Evolutionary conservation across 2,797 vertebrate species (phyloP), one percentile per base, ranked within the genome.

Genomic region (Fistularia tabacaria): DNA sequence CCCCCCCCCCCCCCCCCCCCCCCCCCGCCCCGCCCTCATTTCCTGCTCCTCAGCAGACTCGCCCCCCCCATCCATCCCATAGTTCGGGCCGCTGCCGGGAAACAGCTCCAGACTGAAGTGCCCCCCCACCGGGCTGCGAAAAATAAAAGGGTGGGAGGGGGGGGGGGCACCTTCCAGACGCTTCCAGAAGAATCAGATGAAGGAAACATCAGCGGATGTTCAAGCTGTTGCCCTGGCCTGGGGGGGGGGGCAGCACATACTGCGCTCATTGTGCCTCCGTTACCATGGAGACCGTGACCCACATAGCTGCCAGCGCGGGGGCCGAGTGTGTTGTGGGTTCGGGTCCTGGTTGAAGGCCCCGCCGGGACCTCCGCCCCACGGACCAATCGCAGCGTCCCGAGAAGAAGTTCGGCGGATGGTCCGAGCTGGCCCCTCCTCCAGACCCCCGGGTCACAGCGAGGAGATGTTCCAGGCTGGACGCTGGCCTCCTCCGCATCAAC

Each of bases 51-150:
- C 25, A 25, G 25, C 59, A 76, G 81, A 73, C 76, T 81, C 83
- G 85, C 82, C 77, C 79, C 75, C 82, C 74, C 69, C 44, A 85
- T 88, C 83, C 74, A 81, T 89, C 85, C 83, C 79, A 66, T 77
- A 80, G 72, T 79, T 66, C 3, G 3, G 73, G 68, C 73, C 39
- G 72, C 84, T 83, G 80, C 85, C 77, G 76, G 71, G 77, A 82
- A 80, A 77, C 66, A 65, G 74, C 84, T 72, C 82, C 80, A 42
- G 79, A 83, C 81, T 41, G 14, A 25, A 77, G 87, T 71, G 77
- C 83, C 86, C 88, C 79, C 84, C 87, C 80, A 78, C 81, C 70
- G 66, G 59, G 74, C 64, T 74, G 66, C 59, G 49, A 15, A 9
- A 69, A 56, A 38, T 42, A 62, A 56, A 60, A 39, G 54, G 62